Conservation (phyloP, 2,888 invertebrate species). For the Tubiluchus corallicola region DNA sequence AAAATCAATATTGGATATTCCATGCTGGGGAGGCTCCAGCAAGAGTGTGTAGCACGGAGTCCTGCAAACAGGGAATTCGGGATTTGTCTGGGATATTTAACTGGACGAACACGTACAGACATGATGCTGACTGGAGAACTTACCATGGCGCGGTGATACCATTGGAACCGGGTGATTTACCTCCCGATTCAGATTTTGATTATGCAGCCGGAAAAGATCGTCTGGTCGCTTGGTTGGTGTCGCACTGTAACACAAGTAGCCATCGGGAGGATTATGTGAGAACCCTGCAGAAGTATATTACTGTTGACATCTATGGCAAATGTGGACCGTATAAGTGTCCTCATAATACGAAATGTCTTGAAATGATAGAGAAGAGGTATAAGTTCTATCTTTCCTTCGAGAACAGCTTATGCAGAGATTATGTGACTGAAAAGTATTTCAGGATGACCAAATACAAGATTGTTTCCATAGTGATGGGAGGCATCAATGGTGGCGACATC, state of each 20-base stretch:
- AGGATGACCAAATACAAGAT: background rate
- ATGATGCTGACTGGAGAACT: slow-evolving; percentile 5
- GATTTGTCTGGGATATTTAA: slow-evolving; percentile 6
- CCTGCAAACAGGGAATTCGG: no score
- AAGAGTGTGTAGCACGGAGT: no score
- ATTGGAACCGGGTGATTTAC: no score
- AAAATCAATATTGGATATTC: no score
- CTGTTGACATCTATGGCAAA: slow-evolving; percentile 5
- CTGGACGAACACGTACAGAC: slow-evolving; percentile 8
- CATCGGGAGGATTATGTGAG: slow-evolving; percentile 6
- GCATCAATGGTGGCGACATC: no score
- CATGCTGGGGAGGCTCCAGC: no score
- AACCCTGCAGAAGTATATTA: slow-evolving; percentile 5
- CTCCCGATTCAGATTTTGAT: background rate
- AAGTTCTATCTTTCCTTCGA: slow-evolving; percentile 8
- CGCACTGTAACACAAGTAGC: slow-evolving; percentile 5
- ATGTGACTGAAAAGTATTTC: slow-evolving; percentile 9
- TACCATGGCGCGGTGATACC: slow-evolving; percentile 6
- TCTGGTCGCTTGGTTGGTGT: slow-evolving; percentile 8
- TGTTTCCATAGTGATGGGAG: slow-evolving; percentile 5
- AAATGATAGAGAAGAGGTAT: slow-evolving; percentile 4
- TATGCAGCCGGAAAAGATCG: background rate
- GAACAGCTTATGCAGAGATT: slow-evolving; percentile 5
- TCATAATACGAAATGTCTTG: background rate
- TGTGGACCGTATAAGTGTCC: no score